Evolutionary conservation across 2,113 vertebrate genomes (phyloP).

Genomic region (Suncus etruscus): DNA sequence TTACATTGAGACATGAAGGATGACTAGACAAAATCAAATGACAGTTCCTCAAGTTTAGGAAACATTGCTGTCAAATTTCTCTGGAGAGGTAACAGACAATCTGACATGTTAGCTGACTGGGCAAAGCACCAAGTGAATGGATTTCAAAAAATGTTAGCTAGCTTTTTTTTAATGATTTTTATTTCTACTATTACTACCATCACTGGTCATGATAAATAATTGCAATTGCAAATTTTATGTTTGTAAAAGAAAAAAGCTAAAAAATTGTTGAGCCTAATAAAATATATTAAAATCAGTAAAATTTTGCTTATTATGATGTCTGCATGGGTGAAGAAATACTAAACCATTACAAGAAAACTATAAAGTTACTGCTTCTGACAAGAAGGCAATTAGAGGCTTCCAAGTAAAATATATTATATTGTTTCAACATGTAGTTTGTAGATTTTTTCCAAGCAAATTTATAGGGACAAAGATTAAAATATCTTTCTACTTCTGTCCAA

Average conservation of each 20-base stretch:
- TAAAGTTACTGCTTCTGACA: not conserved
- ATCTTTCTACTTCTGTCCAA: not conserved
- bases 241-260: not conserved
- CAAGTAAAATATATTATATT: not conserved
- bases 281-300: not conserved
- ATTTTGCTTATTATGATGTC: not conserved
- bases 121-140: not conserved
- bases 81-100: not conserved
- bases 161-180: not conserved
- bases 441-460: not conserved
- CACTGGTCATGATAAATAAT: not conserved
- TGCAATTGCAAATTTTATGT: not conserved
- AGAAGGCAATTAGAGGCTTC: not conserved
- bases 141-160: not conserved
- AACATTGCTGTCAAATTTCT: not conserved
- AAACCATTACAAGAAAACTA: not conserved
- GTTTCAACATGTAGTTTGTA: not conserved
- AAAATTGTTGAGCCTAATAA: not conserved
- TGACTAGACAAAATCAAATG: not conserved
- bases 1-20: not conserved
- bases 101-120: not conserved
- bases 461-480: not conserved
- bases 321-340: not conserved
- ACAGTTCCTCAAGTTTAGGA: not conserved
- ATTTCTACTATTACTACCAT: not conserved